Percentiles rank a stretch among this genome's conserved stretches.
phyloP scores from a whole-genome alignment of 2,113 vertebrate species.

The Elachura formosa region DNA sequence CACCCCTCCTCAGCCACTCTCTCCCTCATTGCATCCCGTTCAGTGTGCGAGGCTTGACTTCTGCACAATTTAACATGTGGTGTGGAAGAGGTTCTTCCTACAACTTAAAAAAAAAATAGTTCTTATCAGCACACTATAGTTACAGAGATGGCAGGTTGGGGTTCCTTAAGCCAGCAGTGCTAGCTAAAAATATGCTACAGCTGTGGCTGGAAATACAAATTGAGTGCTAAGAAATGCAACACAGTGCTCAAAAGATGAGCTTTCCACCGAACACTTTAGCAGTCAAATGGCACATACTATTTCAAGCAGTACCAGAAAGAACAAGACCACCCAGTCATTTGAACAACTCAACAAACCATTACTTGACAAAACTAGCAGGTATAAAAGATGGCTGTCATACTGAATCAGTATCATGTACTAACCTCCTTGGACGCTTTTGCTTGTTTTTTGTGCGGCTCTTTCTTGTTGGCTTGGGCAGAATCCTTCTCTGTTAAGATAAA shows the following conservation, averaged over 20 bases:
- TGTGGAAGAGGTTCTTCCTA: neutral
- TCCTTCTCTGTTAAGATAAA: slow-evolving; percentile 83
- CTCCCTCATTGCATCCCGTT: neutral
- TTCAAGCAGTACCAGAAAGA: neutral
- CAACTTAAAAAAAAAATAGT: neutral
- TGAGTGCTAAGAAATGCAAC: neutral
- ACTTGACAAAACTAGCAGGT: neutral
- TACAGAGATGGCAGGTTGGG: neutral
- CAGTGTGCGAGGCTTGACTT: neutral
- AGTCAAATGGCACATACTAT: neutral
- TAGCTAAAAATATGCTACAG: neutral
- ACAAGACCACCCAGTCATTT: neutral
- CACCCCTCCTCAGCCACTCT: neutral
- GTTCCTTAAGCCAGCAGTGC: neutral
- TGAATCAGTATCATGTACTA: neutral
- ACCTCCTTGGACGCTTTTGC: slow-evolving; percentile 96
- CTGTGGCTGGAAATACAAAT: neutral
- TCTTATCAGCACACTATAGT: neutral
- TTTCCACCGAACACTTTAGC: neutral
- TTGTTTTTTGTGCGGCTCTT: slow-evolving; percentile 98
- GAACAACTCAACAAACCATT: neutral
- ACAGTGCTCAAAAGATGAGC: neutral
- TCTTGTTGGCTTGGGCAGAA: slow-evolving; percentile 95
- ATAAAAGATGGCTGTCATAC: neutral
- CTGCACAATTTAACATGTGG: neutral